phyloP scores from a whole-genome alignment of 1,140 invertebrate genomes.

The Halyomorpha halys region DNA sequence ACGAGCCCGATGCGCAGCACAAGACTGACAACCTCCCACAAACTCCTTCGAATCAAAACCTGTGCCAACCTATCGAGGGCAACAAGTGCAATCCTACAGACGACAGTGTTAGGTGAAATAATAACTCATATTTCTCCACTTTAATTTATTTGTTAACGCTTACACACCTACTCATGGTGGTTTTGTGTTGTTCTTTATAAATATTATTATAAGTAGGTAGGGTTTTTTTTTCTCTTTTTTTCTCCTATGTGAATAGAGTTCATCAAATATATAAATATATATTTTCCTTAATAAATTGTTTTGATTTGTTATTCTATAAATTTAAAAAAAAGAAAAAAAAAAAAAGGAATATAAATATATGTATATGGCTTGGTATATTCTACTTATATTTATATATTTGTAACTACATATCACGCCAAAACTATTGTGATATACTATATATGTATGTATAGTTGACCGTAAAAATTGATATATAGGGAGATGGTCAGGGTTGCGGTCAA shows the following conservation, averaged over 20 bases:
- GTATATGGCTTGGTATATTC: conserved; percentile 12
- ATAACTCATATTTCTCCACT: not conserved
- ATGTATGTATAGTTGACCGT: no score
- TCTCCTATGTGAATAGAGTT: conserved; percentile 5
- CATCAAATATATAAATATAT: not conserved
- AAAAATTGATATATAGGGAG: no score
- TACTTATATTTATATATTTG: conserved; percentile 17
- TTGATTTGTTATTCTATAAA: conserved; percentile 12
- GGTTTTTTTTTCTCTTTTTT: conserved; percentile 1
- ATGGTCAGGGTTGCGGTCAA: no score
- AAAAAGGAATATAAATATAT: not conserved
- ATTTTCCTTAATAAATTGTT: not conserved
- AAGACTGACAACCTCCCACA: not conserved
- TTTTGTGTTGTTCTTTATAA: conserved; percentile 1
- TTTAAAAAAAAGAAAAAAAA: not conserved
- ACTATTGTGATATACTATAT: no score
- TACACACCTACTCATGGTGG: conserved; percentile 1
- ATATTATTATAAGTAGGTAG: conserved; percentile 1
- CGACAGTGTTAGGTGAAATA: conserved; percentile 9
- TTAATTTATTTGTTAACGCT: conserved; percentile 9
- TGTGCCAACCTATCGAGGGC: conserved; percentile 1
- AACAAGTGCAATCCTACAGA: conserved; percentile 6
- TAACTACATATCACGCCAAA: conserved; percentile 17
- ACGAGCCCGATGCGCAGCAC: not conserved
- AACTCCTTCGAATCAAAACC: not conserved